Evolutionary conservation across 2,797 vertebrate species (phyloP), one percentile per base, ranked within the genome.

Genomic region (Garrulus glandarius): DNA sequence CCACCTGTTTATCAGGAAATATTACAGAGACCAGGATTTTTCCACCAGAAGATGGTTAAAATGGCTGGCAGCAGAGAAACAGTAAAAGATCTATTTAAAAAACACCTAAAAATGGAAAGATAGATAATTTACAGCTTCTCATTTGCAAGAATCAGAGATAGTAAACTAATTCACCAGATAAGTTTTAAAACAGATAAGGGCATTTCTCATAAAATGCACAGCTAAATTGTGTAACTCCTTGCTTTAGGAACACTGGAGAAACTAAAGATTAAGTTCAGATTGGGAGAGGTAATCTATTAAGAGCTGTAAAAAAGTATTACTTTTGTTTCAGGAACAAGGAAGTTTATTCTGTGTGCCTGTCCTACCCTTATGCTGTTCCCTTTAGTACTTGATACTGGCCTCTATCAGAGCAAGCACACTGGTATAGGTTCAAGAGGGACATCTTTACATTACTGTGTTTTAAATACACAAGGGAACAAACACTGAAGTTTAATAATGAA

Each of bases 381-480:
- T 65, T 72, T 3, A 29, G 12, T 8, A 61, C 57, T 69, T 65
- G 61, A 61, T 49, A 71, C 6, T 2, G 27, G 77, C 29, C 39
- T 57, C n/a, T 61, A 9, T 6, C 13, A 85, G 64, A 83, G 32
- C 23, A 61, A 61, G 11, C 36, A 36, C 32, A 32, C 0, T 23
- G 18, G 20, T 37, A 72, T 24, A 50, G 36, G 16, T 39, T 65
- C 80, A 68, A 29, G 50, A 29, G 10, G 13, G 13, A 79, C 1
- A 0, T 6, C 39, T 16, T 75, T 18, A 69, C 0, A 1, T 30
- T 67, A 41, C 13, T 23, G 7, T 32, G n/a, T 52, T 87, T 37
- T 55, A 91, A 81, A 95, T 22, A 71, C 15, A 70, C 22, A 75
- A 37, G 16, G 18, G 23, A 84, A 92, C 16, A 46, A 53, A 21